These are phyloP conservation scores for Myotis brandtii DNA, from an alignment of 2,113 vertebrate species.

Conservation along the genomic window DNA sequence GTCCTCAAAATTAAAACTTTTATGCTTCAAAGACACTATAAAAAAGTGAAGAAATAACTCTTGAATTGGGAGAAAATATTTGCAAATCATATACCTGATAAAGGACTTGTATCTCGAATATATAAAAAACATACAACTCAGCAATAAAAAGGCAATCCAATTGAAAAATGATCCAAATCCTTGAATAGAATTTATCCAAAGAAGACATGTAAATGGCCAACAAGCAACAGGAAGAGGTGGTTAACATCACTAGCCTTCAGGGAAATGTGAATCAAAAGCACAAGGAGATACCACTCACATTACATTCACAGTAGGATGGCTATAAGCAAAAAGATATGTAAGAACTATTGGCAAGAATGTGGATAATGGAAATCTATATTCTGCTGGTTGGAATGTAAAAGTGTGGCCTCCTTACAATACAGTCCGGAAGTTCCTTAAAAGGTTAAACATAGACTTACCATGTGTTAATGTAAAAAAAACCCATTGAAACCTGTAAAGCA, in stretches of 20 bases:
- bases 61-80: background rate
- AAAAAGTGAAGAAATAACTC: background rate
- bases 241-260: background rate
- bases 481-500: too few relatives aligned
- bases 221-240: background rate
- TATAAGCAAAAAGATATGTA: background rate
- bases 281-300: background rate
- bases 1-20: background rate
- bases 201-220: background rate
- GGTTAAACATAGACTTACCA: background rate
- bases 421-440: background rate
- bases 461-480: background rate
- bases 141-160: slow-evolving; percentile 21
- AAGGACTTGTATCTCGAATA: background rate
- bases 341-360: background rate
- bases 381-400: background rate
- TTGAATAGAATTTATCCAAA: slow-evolving; percentile 1
- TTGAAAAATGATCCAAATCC: background rate
- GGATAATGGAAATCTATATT: background rate
- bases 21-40: background rate
- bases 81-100: background rate
- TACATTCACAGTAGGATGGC: background rate
- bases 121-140: background rate
- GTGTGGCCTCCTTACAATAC: background rate
- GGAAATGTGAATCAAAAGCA: slow-evolving; percentile 26